Percentiles rank a stretch among this genome's conserved stretches.
Evolutionary conservation across 2,888 invertebrate genomes (phyloP).

Genomic region (Calameuta idolon): DNA sequence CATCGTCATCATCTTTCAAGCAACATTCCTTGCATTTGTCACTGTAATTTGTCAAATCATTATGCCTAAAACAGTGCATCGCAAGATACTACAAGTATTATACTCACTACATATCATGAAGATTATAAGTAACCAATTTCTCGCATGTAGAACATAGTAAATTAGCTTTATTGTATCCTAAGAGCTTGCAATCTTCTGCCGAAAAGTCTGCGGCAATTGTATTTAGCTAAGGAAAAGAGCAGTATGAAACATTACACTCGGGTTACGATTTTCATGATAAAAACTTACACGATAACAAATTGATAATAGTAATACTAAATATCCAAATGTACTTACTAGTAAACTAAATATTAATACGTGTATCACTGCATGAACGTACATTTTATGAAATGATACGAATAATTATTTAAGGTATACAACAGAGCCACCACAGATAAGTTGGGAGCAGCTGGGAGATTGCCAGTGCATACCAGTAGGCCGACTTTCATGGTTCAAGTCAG

Average conservation of each 20-base stretch:
- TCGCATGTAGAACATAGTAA: conserved; percentile 91
- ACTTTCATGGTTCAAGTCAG: too few species aligned
- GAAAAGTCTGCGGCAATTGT: conserved; percentile 71
- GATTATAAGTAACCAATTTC: conserved; percentile 80
- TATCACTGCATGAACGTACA: neutral
- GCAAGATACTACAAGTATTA: conserved; percentile 52
- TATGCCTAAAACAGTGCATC: neutral
- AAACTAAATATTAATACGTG: neutral
- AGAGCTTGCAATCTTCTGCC: conserved; percentile 83
- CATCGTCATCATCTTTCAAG: conserved; percentile 77
- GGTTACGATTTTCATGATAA: neutral
- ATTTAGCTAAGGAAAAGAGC: conserved; percentile 31
- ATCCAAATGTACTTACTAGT: neutral
- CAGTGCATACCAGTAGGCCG: too few species aligned
- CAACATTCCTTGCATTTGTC: conserved; percentile 85
- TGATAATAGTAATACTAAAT: neutral
- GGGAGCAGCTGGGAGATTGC: too few species aligned
- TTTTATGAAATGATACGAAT: neutral
- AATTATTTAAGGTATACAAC: neutral
- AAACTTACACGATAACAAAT: neutral
- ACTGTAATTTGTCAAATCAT: conserved; percentile 55
- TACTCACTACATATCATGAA: conserved; percentile 74
- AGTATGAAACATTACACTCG: conserved; percentile 2
- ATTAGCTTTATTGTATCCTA: conserved; percentile 89
- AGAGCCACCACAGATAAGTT: too few species aligned